Conservation (phyloP, 2,113 vertebrate species). For the Leuciscus idus region DNA sequence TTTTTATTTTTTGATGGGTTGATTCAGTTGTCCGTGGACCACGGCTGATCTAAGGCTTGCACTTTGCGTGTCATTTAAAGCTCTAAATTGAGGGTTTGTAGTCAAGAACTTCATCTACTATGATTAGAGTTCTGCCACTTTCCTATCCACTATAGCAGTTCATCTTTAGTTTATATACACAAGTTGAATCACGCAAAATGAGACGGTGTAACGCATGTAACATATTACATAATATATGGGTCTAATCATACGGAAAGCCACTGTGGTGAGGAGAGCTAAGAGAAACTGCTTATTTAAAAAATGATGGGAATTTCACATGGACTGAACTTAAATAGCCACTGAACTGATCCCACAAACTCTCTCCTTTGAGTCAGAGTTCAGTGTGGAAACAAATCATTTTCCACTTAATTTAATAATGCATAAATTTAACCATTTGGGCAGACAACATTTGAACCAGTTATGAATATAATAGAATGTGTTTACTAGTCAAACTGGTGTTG, state of each 20-base stretch:
- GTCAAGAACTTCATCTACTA: constrained; percentile 41
- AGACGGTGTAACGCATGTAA: constrained; percentile 50
- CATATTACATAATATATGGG: constrained; percentile 57
- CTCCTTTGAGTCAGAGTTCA: constrained; percentile 9
- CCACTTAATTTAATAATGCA: background rate
- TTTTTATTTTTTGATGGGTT: constrained; percentile 43
- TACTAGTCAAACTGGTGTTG: background rate
- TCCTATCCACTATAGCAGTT: constrained; percentile 28
- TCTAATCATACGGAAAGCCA: constrained; percentile 52
- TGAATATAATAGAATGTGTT: background rate
- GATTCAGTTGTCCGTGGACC: constrained; percentile 45
- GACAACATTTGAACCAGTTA: background rate
- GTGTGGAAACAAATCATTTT: constrained; percentile 4
- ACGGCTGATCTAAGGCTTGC: constrained; percentile 24
- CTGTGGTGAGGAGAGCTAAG: constrained; percentile 41
- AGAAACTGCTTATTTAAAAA: constrained; percentile 57
- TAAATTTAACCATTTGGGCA: background rate
- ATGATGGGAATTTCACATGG: constrained; percentile 55
- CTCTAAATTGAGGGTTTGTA: constrained; percentile 51
- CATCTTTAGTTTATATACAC: constrained; percentile 38
- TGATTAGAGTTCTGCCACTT: constrained; percentile 57
- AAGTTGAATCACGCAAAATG: constrained; percentile 42
- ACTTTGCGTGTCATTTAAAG: constrained; percentile 49
- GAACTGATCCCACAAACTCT: constrained; percentile 43
- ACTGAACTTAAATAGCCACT: constrained; percentile 55